Evolutionary conservation across 2,113 vertebrate genomes (phyloP).

Genomic region (Gracilinanus agilis): DNA sequence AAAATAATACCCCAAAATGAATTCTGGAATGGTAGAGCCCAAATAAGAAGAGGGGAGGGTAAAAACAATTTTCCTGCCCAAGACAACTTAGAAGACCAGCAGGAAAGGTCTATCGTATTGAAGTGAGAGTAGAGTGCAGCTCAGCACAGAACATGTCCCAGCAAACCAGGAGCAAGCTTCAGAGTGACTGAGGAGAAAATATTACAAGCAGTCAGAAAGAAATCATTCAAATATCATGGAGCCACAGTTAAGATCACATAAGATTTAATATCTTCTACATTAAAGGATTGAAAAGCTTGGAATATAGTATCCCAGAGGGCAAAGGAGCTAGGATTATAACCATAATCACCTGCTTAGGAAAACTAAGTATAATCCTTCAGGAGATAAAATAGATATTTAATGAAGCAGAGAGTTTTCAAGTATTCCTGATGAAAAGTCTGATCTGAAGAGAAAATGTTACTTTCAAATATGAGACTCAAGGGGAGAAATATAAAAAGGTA

Average conservation of each 20-base stretch:
- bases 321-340: background rate
- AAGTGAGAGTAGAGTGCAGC: background rate
- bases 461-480: background rate
- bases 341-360: background rate
- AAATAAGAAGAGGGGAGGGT: background rate
- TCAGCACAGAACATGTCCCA: background rate
- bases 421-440: background rate
- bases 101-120: background rate
- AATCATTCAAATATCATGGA: background rate
- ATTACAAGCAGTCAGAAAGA: background rate
- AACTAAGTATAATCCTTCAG: background rate
- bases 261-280: background rate
- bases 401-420: background rate
- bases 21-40: background rate
- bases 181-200: background rate
- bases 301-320: background rate
- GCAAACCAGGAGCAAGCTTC: background rate
- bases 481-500: background rate
- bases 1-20: background rate
- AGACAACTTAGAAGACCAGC: background rate
- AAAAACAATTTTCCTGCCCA: background rate
- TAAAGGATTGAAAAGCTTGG: background rate
- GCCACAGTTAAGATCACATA: background rate
- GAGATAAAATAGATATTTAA: background rate
- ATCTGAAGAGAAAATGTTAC: background rate